A percentile compares a stretch with the other conserved stretches of the same genome.
Evolutionary conservation across 2,113 vertebrate genomes (phyloP).

Genomic region (Aleadryas rufinucha): DNA sequence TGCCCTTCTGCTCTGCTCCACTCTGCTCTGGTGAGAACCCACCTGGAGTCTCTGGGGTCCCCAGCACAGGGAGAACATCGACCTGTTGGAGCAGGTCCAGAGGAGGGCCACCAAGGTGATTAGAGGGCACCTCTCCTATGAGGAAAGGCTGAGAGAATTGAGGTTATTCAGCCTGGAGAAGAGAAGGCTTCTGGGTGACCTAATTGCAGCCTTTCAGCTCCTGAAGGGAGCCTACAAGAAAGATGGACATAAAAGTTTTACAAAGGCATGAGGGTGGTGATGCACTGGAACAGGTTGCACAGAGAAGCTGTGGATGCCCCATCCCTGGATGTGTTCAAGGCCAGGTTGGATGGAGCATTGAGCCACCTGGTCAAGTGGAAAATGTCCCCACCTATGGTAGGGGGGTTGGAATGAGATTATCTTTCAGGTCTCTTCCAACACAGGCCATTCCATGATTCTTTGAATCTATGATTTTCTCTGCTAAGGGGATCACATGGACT

Average conservation of each 20-base stretch:
- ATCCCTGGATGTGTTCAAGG: neutral
- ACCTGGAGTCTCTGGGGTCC: neutral
- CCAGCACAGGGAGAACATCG: neutral
- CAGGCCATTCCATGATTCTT: neutral
- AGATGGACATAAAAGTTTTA: neutral
- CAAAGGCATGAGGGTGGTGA: neutral
- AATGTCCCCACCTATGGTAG: too few relatives aligned
- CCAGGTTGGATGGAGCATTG: neutral
- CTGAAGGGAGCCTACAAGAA: neutral
- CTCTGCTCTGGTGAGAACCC: neutral
- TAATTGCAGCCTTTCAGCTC: neutral
- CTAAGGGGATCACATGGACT: neutral
- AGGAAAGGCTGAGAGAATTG: neutral
- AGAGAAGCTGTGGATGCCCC: neutral
- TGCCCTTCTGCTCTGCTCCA: neutral
- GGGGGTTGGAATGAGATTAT: neutral
- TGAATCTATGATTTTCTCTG: neutral
- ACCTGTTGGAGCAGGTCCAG: neutral
- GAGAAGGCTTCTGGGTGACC: neutral
- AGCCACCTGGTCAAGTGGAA: neutral
- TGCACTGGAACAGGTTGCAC: neutral
- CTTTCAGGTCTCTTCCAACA: neutral
- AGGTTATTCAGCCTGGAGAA: neutral
- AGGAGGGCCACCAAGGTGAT: neutral
- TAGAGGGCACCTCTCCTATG: neutral